A percentile compares a stretch with the other conserved stretches of the same genome.
Evolutionary conservation across 2,888 invertebrate genomes (phyloP).

Genomic region (Camponotus fellah): DNA sequence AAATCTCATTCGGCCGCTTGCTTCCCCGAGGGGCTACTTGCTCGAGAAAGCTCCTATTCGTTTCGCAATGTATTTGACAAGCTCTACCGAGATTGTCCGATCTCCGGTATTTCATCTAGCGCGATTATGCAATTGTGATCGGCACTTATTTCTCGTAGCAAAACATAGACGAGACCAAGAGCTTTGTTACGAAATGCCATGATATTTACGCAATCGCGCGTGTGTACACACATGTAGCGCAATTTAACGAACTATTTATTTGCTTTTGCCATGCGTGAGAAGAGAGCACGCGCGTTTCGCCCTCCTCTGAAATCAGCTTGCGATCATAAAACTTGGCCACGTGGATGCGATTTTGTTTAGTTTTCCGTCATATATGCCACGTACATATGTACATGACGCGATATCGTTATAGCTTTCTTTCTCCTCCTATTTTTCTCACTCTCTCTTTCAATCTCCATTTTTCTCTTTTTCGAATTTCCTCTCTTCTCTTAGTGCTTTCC

Average conservation of each 20-base stretch:
- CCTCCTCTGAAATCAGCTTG: slow-evolving; percentile 60
- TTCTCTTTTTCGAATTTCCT: slow-evolving; percentile 21
- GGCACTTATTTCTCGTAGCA: not conserved
- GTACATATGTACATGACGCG: slow-evolving; percentile 67
- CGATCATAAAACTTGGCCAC: slow-evolving; percentile 78
- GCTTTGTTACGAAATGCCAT: slow-evolving; percentile 18
- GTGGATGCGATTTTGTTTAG: slow-evolving; percentile 79
- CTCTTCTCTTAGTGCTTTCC: slow-evolving; percentile 55
- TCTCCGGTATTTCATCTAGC: slow-evolving; percentile 25
- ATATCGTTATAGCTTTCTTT: slow-evolving; percentile 47
- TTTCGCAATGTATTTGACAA: slow-evolving; percentile 1
- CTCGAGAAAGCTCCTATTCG: slow-evolving; percentile 8
- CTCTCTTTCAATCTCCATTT: not conserved
- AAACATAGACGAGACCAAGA: slow-evolving; percentile 3
- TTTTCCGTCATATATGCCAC: slow-evolving; percentile 69
- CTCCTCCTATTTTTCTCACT: slow-evolving; percentile 1
- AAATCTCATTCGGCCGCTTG: slow-evolving; percentile 46
- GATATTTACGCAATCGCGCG: slow-evolving; percentile 28
- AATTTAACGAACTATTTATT: slow-evolving; percentile 58
- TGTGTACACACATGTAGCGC: not conserved
- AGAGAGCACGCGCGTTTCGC: slow-evolving; percentile 33
- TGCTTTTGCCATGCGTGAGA: slow-evolving; percentile 47
- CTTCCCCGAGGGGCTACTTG: slow-evolving; percentile 23
- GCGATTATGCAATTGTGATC: slow-evolving; percentile 27
- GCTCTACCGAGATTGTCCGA: not conserved